These are phyloP conservation scores for Mesopsocus fuscifrons DNA, from an alignment of 2,888 invertebrate genomes.

Conservation along the genomic window DNA sequence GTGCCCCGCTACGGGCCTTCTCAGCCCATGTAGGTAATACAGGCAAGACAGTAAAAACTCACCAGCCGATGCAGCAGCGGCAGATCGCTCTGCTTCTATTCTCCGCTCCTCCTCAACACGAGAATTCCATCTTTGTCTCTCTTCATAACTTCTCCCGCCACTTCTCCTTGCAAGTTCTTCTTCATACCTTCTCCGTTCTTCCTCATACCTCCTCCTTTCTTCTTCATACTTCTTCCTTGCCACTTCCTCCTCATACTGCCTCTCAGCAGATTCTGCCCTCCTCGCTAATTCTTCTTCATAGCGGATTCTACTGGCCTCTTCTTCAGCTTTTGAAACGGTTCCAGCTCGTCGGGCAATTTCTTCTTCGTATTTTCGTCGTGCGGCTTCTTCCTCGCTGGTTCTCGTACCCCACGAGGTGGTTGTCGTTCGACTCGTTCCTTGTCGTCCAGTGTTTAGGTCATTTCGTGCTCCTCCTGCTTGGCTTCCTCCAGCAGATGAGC, in stretches of 20 bases:
- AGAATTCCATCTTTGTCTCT: neutral
- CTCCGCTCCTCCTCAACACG: neutral
- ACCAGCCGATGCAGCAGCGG: no score
- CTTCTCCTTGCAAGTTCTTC: neutral
- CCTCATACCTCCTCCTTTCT: constrained; percentile 14
- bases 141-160: neutral
- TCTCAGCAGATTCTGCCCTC: constrained; percentile 4
- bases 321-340: constrained; percentile 3
- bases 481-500: neutral
- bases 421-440: neutral
- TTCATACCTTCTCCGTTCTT: constrained; percentile 11
- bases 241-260: constrained; percentile 10
- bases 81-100: neutral
- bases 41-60: no score
- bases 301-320: constrained; percentile 14
- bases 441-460: neutral
- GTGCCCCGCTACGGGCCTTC: no score
- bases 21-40: no score
- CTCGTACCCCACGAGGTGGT: neutral
- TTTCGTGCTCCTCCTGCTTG: neutral
- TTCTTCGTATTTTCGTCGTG: neutral
- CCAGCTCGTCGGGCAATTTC: neutral
- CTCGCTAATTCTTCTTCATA: constrained; percentile 14
- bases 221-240: constrained; percentile 15
- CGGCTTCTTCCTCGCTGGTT: neutral